Percentiles rank a stretch among this genome's conserved stretches.
Evolutionary conservation across 2,888 invertebrate species (phyloP).

Genomic region (Ctena decussata): DNA sequence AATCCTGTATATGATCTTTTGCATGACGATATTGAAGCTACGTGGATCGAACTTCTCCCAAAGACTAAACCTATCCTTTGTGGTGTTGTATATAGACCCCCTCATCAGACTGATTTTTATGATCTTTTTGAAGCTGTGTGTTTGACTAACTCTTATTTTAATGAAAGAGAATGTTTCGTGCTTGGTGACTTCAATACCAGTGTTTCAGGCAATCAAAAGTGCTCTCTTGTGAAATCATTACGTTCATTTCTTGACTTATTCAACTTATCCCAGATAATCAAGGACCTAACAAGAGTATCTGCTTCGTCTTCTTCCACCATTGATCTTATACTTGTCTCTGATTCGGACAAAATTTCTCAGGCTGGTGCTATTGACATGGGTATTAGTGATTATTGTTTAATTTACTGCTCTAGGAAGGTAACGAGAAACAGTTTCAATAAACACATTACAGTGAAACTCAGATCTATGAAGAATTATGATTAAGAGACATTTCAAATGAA

Average conservation of each 20-base stretch:
- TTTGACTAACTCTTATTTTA: neutral
- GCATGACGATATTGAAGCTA: conserved; percentile 11
- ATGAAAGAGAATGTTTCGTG: conserved; percentile 4
- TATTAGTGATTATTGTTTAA: conserved; percentile 16
- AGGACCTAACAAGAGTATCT: conserved; percentile 2
- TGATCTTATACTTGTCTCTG: conserved; percentile 14
- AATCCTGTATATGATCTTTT: conserved; percentile 18
- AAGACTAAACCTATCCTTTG: conserved; percentile 33
- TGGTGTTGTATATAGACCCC: conserved; percentile 32
- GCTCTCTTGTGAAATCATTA: neutral
- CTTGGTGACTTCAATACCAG: too few species aligned
- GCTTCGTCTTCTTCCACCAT: conserved; percentile 1
- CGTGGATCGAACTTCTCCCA: conserved; percentile 29
- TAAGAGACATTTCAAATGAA: too few species aligned
- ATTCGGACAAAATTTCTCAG: conserved; percentile 1
- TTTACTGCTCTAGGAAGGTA: conserved; percentile 12
- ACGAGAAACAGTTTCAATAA: neutral
- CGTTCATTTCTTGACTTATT: conserved; percentile 10
- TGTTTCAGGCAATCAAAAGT: conserved; percentile 4
- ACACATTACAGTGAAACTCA: conserved; percentile 9
- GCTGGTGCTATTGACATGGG: conserved; percentile 14
- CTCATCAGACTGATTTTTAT: conserved; percentile 19
- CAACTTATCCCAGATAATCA: conserved; percentile 9
- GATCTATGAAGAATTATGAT: conserved; percentile 25
- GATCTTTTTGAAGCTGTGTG: conserved; percentile 16